Evolutionary conservation across 2,113 vertebrate species (phyloP).

Genomic region (Salvelinus sp.): DNA sequence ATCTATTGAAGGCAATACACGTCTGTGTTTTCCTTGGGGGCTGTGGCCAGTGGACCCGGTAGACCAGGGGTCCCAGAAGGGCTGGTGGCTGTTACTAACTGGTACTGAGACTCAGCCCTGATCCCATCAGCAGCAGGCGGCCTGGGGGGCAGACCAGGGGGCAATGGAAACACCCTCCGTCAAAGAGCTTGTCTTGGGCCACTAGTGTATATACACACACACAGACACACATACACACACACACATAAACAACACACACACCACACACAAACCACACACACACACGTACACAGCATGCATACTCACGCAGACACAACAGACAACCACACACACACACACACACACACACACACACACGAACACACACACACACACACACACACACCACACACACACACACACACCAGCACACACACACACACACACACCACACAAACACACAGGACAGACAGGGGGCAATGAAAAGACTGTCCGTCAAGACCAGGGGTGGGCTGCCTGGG

Average conservation of each 20-base stretch:
- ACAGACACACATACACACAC: too few species aligned
- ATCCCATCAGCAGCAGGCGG: slow-evolving; percentile 40
- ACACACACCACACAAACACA: slow-evolving; percentile 6
- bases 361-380: too few species aligned
- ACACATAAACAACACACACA: too few species aligned
- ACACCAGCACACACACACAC: background rate
- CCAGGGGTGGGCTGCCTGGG: background rate
- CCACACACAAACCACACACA: too few species aligned
- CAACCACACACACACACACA: too few species aligned
- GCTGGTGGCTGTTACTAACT: slow-evolving; percentile 37
- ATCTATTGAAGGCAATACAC: too few species aligned
- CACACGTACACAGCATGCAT: too few species aligned
- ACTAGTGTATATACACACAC: too few species aligned
- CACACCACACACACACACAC: background rate
- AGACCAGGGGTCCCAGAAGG: background rate
- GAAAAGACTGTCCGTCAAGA: background rate
- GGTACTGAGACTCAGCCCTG: slow-evolving; percentile 26
- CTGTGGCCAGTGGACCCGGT: slow-evolving; percentile 15
- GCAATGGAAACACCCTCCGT: slow-evolving; percentile 12
- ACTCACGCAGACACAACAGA: slow-evolving; percentile 12
- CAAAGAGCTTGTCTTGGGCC: background rate
- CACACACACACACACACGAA: too few species aligned
- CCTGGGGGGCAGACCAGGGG: slow-evolving; percentile 8
- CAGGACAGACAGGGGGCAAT: slow-evolving; percentile 42
- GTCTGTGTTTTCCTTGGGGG: background rate